These are phyloP conservation scores for Hippocampus barbouri DNA, from an alignment of 2,113 vertebrate genomes.

Conservation along the genomic window DNA sequence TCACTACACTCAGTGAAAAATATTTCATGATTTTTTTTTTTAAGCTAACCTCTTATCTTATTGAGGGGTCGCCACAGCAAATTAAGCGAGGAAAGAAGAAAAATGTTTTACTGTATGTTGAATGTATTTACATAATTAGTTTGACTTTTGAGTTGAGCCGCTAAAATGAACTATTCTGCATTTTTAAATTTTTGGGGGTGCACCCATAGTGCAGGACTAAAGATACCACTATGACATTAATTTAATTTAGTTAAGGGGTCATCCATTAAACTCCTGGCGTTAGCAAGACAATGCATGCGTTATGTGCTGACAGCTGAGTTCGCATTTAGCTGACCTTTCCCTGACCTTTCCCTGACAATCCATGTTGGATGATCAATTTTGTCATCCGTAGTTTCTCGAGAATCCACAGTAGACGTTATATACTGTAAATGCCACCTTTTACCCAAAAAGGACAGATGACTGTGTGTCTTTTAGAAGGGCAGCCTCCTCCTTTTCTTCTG, in stretches of 20 bases:
- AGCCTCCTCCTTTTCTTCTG: slow-evolving; percentile 58
- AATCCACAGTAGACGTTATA: slow-evolving; percentile 32
- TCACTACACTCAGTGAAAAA: neutral
- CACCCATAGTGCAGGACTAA: neutral
- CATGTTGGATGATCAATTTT: neutral
- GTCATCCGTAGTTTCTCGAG: neutral
- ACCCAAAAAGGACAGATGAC: slow-evolving; percentile 65
- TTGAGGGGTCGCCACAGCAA: no score
- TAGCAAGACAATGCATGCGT: neutral
- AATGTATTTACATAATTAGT: neutral
- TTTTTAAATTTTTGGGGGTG: neutral
- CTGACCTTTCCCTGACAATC: neutral
- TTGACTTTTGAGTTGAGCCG: neutral
- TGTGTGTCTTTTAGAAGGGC: slow-evolving; percentile 74
- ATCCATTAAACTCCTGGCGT: neutral
- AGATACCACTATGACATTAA: neutral
- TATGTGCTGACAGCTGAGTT: neutral
- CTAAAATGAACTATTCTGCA: neutral
- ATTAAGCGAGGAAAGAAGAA: no score
- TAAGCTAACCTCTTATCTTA: neutral
- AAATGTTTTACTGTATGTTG: neutral
- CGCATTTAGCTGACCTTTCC: neutral
- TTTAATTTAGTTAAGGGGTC: slow-evolving; percentile 1
- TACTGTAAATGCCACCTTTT: slow-evolving; percentile 55
- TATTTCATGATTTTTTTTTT: neutral